Evolutionary conservation across 2,797 vertebrate genomes (phyloP).

Genomic region (Diglossa cyanea): DNA sequence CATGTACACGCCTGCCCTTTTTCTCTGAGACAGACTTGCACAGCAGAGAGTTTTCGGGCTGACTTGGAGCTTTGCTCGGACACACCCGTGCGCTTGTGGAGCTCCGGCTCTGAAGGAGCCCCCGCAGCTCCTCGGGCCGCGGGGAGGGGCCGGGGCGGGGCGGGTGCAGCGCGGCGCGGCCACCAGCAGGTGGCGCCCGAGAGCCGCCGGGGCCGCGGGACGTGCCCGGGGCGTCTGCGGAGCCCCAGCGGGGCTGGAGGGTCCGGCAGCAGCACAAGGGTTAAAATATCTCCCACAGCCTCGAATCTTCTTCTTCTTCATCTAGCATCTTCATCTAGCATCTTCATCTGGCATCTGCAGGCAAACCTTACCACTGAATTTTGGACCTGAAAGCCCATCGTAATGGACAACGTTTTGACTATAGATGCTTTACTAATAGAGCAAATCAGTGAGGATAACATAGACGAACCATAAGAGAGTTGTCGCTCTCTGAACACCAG

Average conservation of each 20-base stretch:
- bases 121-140: rapidly evolving
- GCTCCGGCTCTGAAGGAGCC: neutral
- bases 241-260: rapidly evolving
- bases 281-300: neutral
- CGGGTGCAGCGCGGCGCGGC: neutral
- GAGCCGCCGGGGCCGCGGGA: neutral
- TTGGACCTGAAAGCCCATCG: neutral
- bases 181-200: neutral
- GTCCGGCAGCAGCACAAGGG: rapidly evolving
- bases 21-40: neutral
- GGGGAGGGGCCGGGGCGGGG: neutral
- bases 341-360: neutral
- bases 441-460: neutral
- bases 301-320: neutral
- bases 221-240: neutral
- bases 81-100: rapidly evolving
- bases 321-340: neutral
- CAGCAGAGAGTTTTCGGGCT: neutral
- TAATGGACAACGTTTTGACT: neutral
- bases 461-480: neutral
- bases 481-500: neutral
- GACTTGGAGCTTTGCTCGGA: neutral
- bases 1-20: neutral
- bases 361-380: no score
- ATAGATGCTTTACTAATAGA: neutral